phyloP scores from a whole-genome alignment of 1,140 invertebrate species.

The Hyphantria cunea region DNA sequence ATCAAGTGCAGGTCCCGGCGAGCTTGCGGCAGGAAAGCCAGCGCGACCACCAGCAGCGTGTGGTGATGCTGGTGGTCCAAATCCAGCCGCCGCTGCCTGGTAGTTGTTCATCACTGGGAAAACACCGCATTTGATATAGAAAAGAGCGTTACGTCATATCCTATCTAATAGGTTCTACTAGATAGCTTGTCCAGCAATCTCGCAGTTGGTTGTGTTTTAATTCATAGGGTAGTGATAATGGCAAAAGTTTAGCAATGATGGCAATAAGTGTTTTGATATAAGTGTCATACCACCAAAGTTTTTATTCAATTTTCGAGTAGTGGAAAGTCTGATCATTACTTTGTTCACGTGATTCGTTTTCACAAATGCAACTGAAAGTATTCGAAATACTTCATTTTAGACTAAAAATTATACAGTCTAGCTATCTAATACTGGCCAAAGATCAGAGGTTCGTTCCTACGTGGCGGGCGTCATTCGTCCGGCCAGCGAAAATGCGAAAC shows the following conservation, averaged over 20 bases:
- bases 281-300: no score
- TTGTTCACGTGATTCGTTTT: neutral
- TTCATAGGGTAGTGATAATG: neutral
- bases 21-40: constrained; percentile 93
- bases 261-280: no score
- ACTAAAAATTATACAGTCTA: constrained; percentile 22
- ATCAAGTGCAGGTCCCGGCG: constrained; percentile 92
- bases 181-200: constrained; percentile 2
- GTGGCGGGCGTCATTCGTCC: constrained; percentile 28
- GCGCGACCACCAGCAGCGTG: constrained; percentile 86
- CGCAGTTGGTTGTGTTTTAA: neutral
- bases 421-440: constrained; percentile 12
- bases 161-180: neutral
- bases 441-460: constrained; percentile 19
- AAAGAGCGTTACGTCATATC: neutral
- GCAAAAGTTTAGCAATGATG: no score
- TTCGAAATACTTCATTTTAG: constrained; percentile 8
- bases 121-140: constrained; percentile 6
- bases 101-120: constrained; percentile 96
- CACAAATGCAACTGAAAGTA: constrained; percentile 2
- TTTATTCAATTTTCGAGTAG: no score
- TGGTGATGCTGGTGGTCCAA: constrained; percentile 85
- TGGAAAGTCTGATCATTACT: no score
- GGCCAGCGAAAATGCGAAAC: constrained; percentile 25
- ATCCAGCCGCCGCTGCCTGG: constrained; percentile 90